Base-by-base conservation (phyloP, 2,113 vertebrate genomes). In the Pantherophis guttatus region DNA sequence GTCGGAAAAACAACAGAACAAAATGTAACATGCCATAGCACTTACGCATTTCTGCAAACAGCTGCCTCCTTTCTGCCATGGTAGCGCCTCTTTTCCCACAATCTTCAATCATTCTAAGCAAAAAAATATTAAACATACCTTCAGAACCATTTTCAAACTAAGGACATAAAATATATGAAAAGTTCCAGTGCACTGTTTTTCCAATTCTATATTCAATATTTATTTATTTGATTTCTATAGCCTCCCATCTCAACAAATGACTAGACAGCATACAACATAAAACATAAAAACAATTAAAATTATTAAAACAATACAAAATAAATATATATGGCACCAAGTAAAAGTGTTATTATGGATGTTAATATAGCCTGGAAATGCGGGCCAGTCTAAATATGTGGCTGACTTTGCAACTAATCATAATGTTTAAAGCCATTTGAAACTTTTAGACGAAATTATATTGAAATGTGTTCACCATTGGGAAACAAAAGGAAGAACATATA, bases 11-110 rank as follows among this genome's bases (percentile, higher is more conserved):
- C 50, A 88, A 19, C 4, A 39, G 10, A 39, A 57, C 8, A 81
- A 81, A 44, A 53, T 88, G 89, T 65, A 65, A 59, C 54, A 93
- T 65, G 53, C 53, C 65, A 86, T 65, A 96, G 94, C 96, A 99
- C 99, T 99, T 98, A 99, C 99, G 99, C 99, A 99, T 99, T 98
- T 99, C 99, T 96, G 99, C 99, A 98, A 99, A 99, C 97, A 99
- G 98, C 98, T 99, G 99, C 98, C 99, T 98, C 98, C 99, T 98
- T 97, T 99, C 99, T 97, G 99, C 99, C 99, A 99, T 99, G 98
- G 97, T 99, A 98, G 98, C 98, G 96, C 98, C 98, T 97, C 98
- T 98, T 98, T 97, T 97, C 95, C 98, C 97, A 96, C 97, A 98
- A 97, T 99, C 99, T 98, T 99, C 99, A 98, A 99, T 99, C 99